These are phyloP conservation scores for Fissipunctia ypsillon DNA, from an alignment of 2,888 invertebrate species.

Conservation along the genomic window DNA sequence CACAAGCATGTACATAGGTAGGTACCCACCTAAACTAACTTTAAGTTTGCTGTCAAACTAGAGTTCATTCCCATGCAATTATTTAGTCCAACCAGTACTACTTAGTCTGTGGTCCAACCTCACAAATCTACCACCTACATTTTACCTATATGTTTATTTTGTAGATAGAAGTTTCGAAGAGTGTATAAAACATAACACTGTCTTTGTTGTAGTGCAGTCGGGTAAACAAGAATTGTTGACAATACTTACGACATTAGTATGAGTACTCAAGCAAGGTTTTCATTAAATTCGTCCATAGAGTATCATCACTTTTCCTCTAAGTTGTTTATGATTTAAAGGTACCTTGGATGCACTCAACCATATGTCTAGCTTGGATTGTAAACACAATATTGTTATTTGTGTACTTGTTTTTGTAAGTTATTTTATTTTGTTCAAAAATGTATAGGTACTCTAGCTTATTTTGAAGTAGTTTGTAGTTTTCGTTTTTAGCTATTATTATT, in stretches of 20 bases:
- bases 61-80: neutral
- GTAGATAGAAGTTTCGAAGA: neutral
- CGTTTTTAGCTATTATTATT: neutral
- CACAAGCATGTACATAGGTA: too few relatives aligned
- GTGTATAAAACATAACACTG: neutral
- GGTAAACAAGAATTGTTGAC: constrained; percentile 20
- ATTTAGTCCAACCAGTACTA: too few relatives aligned
- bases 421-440: neutral
- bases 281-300: constrained; percentile 11
- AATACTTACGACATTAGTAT: neutral
- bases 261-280: constrained; percentile 17
- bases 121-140: neutral
- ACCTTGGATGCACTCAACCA: constrained; percentile 13
- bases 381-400: constrained; percentile 15
- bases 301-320: constrained; percentile 20
- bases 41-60: neutral
- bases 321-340: constrained; percentile 26
- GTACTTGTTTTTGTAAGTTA: neutral
- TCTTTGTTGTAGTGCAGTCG: constrained; percentile 1
- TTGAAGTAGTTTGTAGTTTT: neutral
- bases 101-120: too few relatives aligned
- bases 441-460: neutral
- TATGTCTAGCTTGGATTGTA: constrained; percentile 3
- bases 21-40: too few relatives aligned
- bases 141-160: too few relatives aligned